Percentiles rank a stretch among this genome's conserved stretches.
Conservation (phyloP, 2,113 vertebrate genomes). For the Gopherus flavomarginatus region DNA sequence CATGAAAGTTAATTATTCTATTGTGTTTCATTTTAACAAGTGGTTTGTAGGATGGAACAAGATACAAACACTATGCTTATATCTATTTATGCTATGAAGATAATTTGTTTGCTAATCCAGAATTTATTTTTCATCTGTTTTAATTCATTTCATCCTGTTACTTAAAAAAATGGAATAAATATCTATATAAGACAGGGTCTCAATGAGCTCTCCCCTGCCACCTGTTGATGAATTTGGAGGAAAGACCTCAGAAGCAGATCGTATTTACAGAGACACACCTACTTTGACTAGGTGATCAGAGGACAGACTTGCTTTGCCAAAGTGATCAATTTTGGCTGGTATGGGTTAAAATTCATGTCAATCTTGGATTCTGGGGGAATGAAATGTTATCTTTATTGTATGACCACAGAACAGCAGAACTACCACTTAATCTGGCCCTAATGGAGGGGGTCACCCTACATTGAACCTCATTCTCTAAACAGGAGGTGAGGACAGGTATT, state of each 20-base stretch:
- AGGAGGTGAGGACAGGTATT: background rate
- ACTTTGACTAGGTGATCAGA: background rate
- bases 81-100: background rate
- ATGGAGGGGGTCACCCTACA: background rate
- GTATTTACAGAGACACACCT: background rate
- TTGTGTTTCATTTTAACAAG: slow-evolving; percentile 30
- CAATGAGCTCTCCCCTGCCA: background rate
- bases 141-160: background rate
- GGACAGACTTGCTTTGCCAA: background rate
- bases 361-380: background rate
- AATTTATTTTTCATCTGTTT: background rate
- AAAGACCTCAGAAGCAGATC: background rate
- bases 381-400: background rate
- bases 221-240: background rate
- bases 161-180: background rate
- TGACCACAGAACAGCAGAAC: background rate
- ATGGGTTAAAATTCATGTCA: background rate
- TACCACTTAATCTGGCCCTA: background rate
- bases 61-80: background rate
- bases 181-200: background rate
- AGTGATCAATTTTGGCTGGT: background rate
- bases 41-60: background rate
- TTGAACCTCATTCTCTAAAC: background rate
- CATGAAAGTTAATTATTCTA: slow-evolving; percentile 12
- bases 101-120: background rate